Conservation (phyloP, 2,113 vertebrate genomes). For the Mormyrus iriodes region DNA sequence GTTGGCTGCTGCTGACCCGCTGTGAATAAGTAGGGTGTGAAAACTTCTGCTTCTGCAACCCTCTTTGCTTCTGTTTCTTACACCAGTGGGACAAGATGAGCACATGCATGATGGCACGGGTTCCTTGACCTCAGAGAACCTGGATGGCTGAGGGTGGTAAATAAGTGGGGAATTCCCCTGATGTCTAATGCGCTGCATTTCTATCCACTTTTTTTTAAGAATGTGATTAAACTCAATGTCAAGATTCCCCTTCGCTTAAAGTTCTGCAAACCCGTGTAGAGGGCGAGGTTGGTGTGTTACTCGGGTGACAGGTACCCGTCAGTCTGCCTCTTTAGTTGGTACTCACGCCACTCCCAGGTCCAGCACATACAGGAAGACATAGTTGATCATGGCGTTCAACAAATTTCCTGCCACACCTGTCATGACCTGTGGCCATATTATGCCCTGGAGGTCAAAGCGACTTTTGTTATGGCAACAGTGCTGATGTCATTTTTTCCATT, state of each 20-base stretch:
- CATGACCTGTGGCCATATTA: conserved; percentile 79
- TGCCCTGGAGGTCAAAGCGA: conserved; percentile 61
- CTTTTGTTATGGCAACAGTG: background rate
- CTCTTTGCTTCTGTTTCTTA: background rate
- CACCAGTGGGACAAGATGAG: background rate
- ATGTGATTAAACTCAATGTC: background rate
- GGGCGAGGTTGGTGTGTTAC: background rate
- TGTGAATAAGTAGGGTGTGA: conserved; percentile 33
- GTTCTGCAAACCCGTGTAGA: background rate
- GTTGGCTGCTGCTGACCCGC: conserved; percentile 80
- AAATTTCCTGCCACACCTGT: conserved; percentile 68
- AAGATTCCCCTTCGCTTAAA: background rate
- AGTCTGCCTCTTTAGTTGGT: background rate
- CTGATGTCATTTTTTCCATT: background rate
- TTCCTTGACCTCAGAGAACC: background rate
- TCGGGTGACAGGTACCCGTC: background rate
- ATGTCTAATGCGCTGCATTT: background rate
- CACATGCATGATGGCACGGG: background rate
- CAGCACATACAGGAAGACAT: conserved; percentile 68
- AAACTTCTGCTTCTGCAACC: background rate
- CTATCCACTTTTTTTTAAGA: background rate
- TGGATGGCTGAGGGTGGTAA: background rate
- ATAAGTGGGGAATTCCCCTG: background rate
- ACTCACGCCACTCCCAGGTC: conserved; percentile 81
- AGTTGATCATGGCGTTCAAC: conserved; percentile 75